These are phyloP conservation scores for Zhuqinia jingwanae DNA, from an alignment of 2,888 invertebrate genomes.

Conservation along the genomic window DNA sequence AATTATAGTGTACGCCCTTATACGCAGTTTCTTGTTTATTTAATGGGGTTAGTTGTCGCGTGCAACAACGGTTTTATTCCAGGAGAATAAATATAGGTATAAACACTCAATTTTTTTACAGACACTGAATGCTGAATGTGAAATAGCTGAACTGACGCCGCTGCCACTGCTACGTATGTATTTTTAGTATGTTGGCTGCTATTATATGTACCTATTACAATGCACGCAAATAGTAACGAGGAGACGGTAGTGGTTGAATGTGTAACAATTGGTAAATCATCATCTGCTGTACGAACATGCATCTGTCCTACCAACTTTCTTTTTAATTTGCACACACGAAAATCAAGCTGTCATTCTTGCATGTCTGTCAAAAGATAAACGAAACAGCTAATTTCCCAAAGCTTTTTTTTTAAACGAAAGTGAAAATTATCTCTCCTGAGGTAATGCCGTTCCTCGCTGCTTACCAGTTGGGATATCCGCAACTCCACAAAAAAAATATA, in stretches of 20 bases:
- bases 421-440: conserved; percentile 20
- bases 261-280: background rate
- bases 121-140: too few species aligned
- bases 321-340: conserved; percentile 29
- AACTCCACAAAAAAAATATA: too few species aligned
- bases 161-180: too few species aligned
- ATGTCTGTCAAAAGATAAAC: background rate
- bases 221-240: too few species aligned
- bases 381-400: too few species aligned
- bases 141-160: too few species aligned
- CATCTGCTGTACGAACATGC: conserved; percentile 14
- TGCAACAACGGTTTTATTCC: conserved; percentile 15
- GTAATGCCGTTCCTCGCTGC: too few species aligned
- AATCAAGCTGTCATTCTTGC: conserved; percentile 4
- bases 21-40: background rate
- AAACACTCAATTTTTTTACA: background rate
- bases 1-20: too few species aligned
- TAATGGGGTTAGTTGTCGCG: background rate
- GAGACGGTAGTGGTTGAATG: too few species aligned
- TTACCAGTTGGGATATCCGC: too few species aligned
- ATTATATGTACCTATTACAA: too few species aligned
- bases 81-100: background rate
- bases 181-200: too few species aligned
- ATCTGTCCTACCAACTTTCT: conserved; percentile 26
- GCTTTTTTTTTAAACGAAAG: background rate